A percentile compares a stretch with the other conserved stretches of the same genome.
Conservation (phyloP, 35 echinoderm and acorn worm genomes). For the Heliocidaris tuberculata region DNA sequence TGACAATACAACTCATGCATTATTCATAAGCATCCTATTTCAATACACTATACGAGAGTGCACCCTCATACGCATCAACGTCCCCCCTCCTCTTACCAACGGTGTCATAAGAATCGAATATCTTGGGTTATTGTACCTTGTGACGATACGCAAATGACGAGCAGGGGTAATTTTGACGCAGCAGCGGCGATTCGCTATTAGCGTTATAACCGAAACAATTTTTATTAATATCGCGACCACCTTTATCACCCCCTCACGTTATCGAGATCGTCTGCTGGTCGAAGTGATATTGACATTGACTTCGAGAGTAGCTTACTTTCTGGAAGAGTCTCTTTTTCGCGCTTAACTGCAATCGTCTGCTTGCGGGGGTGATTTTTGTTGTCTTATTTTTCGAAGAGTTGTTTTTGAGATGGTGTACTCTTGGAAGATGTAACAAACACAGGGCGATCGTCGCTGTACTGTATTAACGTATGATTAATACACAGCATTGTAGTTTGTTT, state of each 20-base stretch:
- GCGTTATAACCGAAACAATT: neutral
- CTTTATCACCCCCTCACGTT: neutral
- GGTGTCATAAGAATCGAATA: neutral
- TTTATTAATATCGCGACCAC: neutral
- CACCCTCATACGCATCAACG: neutral
- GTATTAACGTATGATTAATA: neutral
- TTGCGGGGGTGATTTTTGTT: neutral
- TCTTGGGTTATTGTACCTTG: neutral
- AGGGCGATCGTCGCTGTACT: neutral
- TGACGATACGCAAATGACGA: neutral
- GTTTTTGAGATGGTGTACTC: neutral
- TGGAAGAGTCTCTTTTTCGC: neutral
- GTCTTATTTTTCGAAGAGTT: neutral
- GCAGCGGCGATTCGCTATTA: neutral
- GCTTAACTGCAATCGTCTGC: neutral
- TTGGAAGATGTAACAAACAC: neutral
- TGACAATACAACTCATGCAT: conserved; percentile 36
- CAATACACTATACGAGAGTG: neutral
- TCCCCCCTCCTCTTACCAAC: neutral
- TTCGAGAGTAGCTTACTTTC: neutral
- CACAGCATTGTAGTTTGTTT: neutral
- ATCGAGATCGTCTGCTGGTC: neutral
- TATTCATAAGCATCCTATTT: conserved; percentile 19
- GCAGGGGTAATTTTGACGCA: neutral
- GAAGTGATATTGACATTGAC: neutral